Percentiles rank a stretch among this genome's conserved stretches.
Conservation (phyloP, 2,113 vertebrate genomes). For the Myrmophylax atrothorax region DNA sequence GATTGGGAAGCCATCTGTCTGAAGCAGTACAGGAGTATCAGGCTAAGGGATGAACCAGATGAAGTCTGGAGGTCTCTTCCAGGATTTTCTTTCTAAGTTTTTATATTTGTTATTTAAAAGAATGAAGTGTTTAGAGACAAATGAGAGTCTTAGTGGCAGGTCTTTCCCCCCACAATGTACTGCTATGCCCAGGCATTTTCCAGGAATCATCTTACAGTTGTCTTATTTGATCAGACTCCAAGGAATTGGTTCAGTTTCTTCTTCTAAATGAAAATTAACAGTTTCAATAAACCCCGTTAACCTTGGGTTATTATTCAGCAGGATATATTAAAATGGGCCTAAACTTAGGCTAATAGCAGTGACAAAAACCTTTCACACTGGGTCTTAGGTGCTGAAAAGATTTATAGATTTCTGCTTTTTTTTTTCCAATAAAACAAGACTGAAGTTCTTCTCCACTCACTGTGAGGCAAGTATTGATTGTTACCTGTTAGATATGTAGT, state of each 20-base stretch:
- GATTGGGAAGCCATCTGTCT: not conserved
- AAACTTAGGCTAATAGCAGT: not conserved
- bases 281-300: not conserved
- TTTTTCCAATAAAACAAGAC: not conserved
- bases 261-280: slow-evolving; percentile 13
- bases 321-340: not conserved
- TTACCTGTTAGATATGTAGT: not conserved
- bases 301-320: not conserved
- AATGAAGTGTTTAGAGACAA: not conserved
- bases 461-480: not conserved
- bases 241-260: slow-evolving; percentile 8
- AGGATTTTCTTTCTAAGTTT: not conserved
- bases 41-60: not conserved
- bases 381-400: not conserved
- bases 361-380: not conserved
- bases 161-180: not conserved
- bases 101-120: not conserved
- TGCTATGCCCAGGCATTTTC: not conserved
- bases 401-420: not conserved
- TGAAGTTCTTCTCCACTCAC: not conserved
- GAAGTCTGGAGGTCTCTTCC: not conserved
- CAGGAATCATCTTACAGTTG: not conserved
- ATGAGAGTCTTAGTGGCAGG: not conserved
- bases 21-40: not conserved
- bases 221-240: not conserved